phyloP scores from a whole-genome alignment of 1,140 invertebrate species.

The Procambarus clarkii region DNA sequence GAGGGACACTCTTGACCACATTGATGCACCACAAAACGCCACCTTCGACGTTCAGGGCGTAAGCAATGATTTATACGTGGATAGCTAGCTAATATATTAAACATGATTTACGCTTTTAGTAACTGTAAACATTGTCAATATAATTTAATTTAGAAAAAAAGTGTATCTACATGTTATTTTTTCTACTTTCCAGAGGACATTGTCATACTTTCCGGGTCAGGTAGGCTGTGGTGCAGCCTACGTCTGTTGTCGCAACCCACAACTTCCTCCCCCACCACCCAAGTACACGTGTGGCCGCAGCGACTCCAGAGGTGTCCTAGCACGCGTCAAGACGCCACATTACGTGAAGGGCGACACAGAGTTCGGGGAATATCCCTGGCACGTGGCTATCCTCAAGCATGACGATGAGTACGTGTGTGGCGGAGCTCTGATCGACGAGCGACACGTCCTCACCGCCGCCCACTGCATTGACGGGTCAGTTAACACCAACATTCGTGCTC shows the following conservation, averaged over 20 bases:
- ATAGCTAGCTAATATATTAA: not conserved
- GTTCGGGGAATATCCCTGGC: slow-evolving; percentile 88
- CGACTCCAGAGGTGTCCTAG: not conserved
- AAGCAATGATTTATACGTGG: not conserved
- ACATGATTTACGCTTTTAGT: not conserved
- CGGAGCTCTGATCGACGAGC: slow-evolving; percentile 88
- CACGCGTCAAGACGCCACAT: slow-evolving; percentile 15
- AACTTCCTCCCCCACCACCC: not conserved
- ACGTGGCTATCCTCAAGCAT: slow-evolving; percentile 88
- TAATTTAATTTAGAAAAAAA: too few relatives aligned
- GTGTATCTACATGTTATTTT: not conserved
- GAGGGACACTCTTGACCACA: not conserved
- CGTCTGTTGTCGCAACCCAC: slow-evolving; percentile 55
- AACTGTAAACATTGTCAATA: too few relatives aligned
- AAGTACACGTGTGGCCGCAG: slow-evolving; percentile 33
- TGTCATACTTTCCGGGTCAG: slow-evolving; percentile 2
- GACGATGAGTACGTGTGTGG: slow-evolving; percentile 93
- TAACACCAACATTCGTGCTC: not conserved
- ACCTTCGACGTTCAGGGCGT: slow-evolving; percentile 32
- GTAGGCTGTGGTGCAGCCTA: slow-evolving; percentile 35
- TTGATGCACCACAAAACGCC: not conserved
- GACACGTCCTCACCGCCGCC: slow-evolving; percentile 90
- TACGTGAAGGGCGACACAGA: slow-evolving; percentile 31
- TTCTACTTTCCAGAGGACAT: slow-evolving; percentile 32
- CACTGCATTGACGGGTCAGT: slow-evolving; percentile 90